Conservation (phyloP, 23 tunicate genomes). For the Phallusia fumigata region DNA sequence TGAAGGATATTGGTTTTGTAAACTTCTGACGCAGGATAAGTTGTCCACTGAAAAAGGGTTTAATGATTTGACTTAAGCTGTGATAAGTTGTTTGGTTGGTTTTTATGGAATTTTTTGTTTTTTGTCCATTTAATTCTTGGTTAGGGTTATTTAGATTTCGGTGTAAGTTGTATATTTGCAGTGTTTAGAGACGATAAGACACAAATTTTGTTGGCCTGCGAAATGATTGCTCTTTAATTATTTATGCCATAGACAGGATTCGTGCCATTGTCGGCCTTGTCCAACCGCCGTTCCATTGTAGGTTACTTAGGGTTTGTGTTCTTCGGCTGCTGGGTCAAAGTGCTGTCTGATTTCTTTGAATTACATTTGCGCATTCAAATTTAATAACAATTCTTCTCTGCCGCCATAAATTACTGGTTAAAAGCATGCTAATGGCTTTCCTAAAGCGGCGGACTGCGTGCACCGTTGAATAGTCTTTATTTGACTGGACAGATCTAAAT, state of each 20-base stretch:
- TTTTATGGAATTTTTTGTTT: too few relatives aligned
- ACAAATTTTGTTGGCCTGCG: neutral
- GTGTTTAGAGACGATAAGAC: neutral
- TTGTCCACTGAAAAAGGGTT: too few relatives aligned
- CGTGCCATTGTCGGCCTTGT: neutral
- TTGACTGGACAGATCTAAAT: neutral
- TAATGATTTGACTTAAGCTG: too few relatives aligned
- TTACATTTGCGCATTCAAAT: neutral
- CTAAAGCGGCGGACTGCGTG: neutral
- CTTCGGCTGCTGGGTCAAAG: neutral
- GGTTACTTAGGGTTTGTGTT: neutral
- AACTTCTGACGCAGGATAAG: too few relatives aligned
- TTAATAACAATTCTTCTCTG: neutral
- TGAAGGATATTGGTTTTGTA: too few relatives aligned
- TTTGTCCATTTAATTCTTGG: too few relatives aligned
- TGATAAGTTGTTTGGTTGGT: too few relatives aligned
- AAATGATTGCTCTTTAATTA: slow-evolving; percentile 10
- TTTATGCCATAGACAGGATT: slow-evolving; percentile 1
- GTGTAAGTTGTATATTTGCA: neutral
- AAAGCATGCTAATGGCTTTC: neutral
- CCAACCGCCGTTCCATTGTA: neutral
- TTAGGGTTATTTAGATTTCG: neutral
- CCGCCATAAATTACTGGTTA: neutral
- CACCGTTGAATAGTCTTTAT: neutral
- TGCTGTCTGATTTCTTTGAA: neutral